Conservation (phyloP, 1,140 invertebrate genomes). For the Brachionus plicatilis region DNA sequence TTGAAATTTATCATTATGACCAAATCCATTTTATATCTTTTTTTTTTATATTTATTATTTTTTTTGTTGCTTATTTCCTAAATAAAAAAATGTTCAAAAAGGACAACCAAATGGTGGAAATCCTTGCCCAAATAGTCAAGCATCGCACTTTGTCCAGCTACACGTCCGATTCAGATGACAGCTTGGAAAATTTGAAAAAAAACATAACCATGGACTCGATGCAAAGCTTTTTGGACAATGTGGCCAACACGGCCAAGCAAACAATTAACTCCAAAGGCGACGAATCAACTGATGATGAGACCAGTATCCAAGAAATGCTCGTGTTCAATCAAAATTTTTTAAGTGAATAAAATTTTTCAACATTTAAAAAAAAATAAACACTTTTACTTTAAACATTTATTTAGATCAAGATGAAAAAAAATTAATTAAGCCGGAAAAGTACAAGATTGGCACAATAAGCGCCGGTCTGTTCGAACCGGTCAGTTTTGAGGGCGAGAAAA, state of each 20-base stretch:
- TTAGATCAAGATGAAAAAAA: constrained; percentile 1
- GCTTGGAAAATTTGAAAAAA: constrained; percentile 4
- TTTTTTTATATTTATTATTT: background rate
- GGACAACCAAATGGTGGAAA: background rate
- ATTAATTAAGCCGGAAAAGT: background rate
- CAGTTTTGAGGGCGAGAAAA: background rate
- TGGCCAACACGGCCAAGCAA: background rate
- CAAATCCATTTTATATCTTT: background rate
- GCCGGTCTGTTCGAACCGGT: background rate
- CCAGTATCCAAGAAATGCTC: constrained; percentile 22
- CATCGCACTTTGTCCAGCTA: background rate
- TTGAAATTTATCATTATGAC: constrained; percentile 25
- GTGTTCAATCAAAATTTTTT: constrained; percentile 3
- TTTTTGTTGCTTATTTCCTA: background rate
- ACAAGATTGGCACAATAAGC: background rate
- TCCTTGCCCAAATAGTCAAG: constrained; percentile 6
- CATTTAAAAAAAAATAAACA: background rate
- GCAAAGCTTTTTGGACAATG: constrained; percentile 32
- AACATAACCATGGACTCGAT: background rate
- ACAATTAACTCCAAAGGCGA: background rate
- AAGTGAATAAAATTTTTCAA: background rate
- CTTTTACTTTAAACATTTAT: background rate
- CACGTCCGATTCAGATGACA: background rate
- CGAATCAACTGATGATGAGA: constrained; percentile 16
- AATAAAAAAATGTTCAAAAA: background rate